Conservation (phyloP, 2,113 vertebrate genomes). For the Opisthocomus hoazin region DNA sequence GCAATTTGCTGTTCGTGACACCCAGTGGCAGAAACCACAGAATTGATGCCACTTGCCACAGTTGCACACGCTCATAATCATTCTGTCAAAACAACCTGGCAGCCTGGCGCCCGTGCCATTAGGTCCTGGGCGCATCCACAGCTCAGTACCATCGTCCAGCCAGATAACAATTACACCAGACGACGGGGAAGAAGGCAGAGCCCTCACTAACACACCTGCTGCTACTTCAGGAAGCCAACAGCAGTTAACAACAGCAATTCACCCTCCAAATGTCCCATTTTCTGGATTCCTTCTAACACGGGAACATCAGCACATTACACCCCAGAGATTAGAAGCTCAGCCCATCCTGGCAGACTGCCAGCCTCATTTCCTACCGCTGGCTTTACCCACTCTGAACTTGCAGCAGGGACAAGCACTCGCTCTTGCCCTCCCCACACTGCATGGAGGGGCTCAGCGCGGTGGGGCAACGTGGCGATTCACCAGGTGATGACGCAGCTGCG, state of each 20-base stretch:
- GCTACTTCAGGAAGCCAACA: not conserved
- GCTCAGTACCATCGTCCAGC: not conserved
- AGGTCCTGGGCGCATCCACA: not conserved
- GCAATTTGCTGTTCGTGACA: constrained; percentile 23
- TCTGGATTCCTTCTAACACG: not conserved
- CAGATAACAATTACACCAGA: not conserved
- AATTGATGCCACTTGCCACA: not conserved
- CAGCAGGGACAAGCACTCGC: not conserved
- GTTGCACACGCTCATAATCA: not conserved
- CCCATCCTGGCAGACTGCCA: not conserved
- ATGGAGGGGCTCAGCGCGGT: not conserved
- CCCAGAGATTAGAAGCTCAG: not conserved
- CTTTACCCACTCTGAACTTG: not conserved
- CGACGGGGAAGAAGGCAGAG: not conserved
- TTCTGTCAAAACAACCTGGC: constrained; percentile 36
- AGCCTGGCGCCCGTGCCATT: not conserved
- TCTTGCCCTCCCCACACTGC: not conserved
- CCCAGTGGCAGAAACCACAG: not conserved
- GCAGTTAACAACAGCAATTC: not conserved
- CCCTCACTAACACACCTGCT: not conserved
- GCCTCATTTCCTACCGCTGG: accelerated
- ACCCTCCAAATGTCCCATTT: not conserved
- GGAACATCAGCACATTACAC: not conserved
- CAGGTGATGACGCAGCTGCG: not conserved
- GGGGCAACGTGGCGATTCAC: not conserved